Conservation (phyloP, 2,888 invertebrate species). For the Bursaphelenchus okinawaensis region DNA sequence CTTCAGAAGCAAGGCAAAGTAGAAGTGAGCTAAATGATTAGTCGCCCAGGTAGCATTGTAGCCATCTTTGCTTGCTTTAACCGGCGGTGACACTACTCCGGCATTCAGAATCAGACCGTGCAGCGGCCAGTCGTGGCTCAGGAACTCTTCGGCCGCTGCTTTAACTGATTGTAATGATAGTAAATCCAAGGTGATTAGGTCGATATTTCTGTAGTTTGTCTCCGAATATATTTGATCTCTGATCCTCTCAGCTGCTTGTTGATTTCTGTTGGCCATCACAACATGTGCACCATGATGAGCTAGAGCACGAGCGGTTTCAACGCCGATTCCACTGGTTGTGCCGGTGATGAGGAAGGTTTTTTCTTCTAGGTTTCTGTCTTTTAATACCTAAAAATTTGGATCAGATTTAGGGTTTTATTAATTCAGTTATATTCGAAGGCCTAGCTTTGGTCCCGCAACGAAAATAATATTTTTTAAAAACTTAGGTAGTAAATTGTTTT, state of each 20-base stretch:
- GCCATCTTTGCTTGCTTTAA: constrained; percentile 60
- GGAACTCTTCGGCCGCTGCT: constrained; percentile 59
- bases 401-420: too few relatives aligned
- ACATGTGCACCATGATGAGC: constrained; percentile 67
- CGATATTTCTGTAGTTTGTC: constrained; percentile 44
- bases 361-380: constrained; percentile 36
- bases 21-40: constrained; percentile 67
- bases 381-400: constrained; percentile 29
- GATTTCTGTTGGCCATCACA: constrained; percentile 76
- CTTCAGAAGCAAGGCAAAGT: constrained; percentile 34
- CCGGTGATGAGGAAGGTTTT: constrained; percentile 47
- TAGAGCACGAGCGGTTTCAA: constrained; percentile 42
- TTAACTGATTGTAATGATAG: constrained; percentile 59
- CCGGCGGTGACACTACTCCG: constrained; percentile 60
- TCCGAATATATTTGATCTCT: neutral
- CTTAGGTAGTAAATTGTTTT: neutral
- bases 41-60: constrained; percentile 65
- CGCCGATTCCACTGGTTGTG: constrained; percentile 43
- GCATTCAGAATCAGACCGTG: constrained; percentile 61
- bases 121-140: constrained; percentile 32
- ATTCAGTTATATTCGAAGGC: too few relatives aligned
- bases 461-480: neutral
- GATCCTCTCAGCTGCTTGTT: neutral
- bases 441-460: too few relatives aligned
- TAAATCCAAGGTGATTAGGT: constrained; percentile 60